Percentiles rank a stretch among this genome's conserved stretches.
Evolutionary conservation across 35 echinoderm and acorn worm species (phyloP).

Genomic region (Chiridota heheva): DNA sequence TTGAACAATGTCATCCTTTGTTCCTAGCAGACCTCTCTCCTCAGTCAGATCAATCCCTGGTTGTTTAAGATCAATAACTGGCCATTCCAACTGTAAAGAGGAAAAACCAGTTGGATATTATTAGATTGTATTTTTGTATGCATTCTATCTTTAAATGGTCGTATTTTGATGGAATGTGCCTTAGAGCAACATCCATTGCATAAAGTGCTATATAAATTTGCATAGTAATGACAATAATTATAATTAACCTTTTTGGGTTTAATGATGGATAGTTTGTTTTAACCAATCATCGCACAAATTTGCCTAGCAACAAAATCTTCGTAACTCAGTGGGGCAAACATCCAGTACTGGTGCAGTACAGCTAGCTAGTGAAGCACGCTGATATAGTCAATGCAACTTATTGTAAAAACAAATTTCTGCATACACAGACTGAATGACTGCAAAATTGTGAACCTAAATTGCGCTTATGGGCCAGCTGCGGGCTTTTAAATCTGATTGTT

Average conservation of each 20-base stretch:
- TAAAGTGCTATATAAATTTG: not conserved
- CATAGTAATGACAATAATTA: not conserved
- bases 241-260: not conserved
- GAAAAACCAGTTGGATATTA: not conserved
- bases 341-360: too few species aligned
- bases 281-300: too few species aligned
- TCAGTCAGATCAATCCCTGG: slow-evolving; percentile 44
- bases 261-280: too few species aligned
- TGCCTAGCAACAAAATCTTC: too few species aligned
- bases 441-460: too few species aligned
- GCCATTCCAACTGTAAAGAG: slow-evolving; percentile 70
- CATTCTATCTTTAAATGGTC: not conserved
- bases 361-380: too few species aligned
- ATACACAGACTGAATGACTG: too few species aligned
- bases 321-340: too few species aligned
- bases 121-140: not conserved
- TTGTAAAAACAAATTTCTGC: too few species aligned
- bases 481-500: too few species aligned
- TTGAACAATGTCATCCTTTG: slow-evolving; percentile 75
- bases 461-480: too few species aligned
- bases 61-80: slow-evolving; percentile 43
- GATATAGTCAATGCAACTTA: too few species aligned
- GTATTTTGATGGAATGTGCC: not conserved
- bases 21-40: slow-evolving; percentile 71
- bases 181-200: not conserved